Percentiles rank a stretch among this genome's conserved stretches.
Conservation (phyloP, 2,888 invertebrate species). For the Lymantria dispar region DNA sequence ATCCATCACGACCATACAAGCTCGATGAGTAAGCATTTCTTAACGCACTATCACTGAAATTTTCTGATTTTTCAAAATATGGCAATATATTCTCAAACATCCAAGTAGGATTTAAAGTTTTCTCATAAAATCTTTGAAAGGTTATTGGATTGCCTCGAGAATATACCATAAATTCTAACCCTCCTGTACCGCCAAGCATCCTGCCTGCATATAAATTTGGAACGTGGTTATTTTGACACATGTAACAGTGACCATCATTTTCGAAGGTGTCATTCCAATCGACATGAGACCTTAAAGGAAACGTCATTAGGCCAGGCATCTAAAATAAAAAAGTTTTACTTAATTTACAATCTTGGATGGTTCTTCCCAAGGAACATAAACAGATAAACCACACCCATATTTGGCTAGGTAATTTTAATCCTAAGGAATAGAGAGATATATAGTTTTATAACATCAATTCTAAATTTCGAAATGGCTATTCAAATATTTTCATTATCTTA, state of each 20-base stretch:
- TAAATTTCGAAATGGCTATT: too few relatives aligned
- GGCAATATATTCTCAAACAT: slow-evolving; percentile 17
- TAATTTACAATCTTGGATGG: too few relatives aligned
- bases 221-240: slow-evolving; percentile 2
- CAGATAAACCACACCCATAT: too few relatives aligned
- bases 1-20: slow-evolving; percentile 15
- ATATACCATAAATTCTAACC: slow-evolving; percentile 14
- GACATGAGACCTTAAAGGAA: slow-evolving; percentile 1
- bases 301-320: slow-evolving; percentile 11
- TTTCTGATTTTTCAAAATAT: slow-evolving; percentile 23
- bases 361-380: too few relatives aligned
- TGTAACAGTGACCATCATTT: slow-evolving; percentile 6
- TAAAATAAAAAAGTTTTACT: slow-evolving; percentile 4
- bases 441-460: too few relatives aligned
- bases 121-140: slow-evolving; percentile 15
- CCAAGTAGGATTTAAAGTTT: slow-evolving; percentile 19
- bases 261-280: slow-evolving; percentile 20
- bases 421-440: too few relatives aligned
- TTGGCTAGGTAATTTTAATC: too few relatives aligned
- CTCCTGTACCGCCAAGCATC: slow-evolving; percentile 22
- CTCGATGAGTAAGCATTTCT: slow-evolving; percentile 7
- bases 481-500: too few relatives aligned
- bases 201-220: slow-evolving; percentile 7
- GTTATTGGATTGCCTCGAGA: slow-evolving; percentile 14
- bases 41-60: slow-evolving; percentile 10